A percentile compares a stretch with the other conserved stretches of the same genome.
phyloP scores from a whole-genome alignment of 2,113 vertebrate genomes.

The Laticauda laticaudata region DNA sequence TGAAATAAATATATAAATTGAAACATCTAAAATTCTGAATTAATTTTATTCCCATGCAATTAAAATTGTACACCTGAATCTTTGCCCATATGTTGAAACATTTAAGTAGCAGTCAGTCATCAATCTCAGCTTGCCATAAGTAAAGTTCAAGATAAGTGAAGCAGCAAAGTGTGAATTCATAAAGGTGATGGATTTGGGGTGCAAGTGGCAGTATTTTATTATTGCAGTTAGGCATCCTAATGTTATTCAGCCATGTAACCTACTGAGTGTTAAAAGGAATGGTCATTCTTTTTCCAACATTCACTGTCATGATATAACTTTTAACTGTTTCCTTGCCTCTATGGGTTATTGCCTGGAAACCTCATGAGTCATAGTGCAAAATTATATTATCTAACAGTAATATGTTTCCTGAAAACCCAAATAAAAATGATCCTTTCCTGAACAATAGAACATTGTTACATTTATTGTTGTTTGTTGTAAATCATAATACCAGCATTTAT shows the following conservation, averaged over 20 bases:
- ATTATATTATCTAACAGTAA: background rate
- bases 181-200: background rate
- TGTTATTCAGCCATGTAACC: background rate
- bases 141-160: background rate
- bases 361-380: background rate
- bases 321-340: background rate
- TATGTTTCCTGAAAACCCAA: background rate
- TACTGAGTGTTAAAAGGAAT: background rate
- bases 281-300: background rate
- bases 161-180: background rate
- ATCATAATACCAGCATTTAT: background rate
- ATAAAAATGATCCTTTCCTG: background rate
- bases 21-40: background rate
- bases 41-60: background rate
- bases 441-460: background rate
- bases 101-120: background rate
- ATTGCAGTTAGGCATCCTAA: background rate
- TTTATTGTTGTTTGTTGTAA: background rate
- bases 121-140: background rate
- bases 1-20: background rate
- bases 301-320: background rate
- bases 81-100: slow-evolving; percentile 28
- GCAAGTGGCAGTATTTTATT: background rate
- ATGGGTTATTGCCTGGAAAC: background rate
- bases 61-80: background rate